These are phyloP conservation scores for Drosophila formosana DNA, from an alignment of 2,888 invertebrate genomes.

Conservation along the genomic window DNA sequence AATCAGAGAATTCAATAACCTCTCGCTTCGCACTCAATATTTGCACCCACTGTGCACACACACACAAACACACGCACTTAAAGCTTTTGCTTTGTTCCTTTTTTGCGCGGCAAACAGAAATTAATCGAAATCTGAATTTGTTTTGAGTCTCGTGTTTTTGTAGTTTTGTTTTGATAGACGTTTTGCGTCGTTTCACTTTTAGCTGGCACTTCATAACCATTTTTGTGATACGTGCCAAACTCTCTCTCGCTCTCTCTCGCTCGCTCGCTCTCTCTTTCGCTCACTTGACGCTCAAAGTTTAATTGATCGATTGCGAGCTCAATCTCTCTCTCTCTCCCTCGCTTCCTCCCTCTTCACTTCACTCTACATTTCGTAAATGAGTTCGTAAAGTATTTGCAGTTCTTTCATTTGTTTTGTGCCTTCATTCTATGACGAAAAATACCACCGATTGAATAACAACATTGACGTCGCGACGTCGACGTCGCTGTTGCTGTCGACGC, in stretches of 20 bases:
- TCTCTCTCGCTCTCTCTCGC: background rate
- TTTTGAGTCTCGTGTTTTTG: conserved; percentile 40
- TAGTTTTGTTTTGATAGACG: conserved; percentile 62
- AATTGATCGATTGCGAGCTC: conserved; percentile 16
- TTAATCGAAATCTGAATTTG: conserved; percentile 22
- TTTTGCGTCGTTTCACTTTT: conserved; percentile 43
- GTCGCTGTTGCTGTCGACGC: background rate
- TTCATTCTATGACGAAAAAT: conserved; percentile 12
- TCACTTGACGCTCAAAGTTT: conserved; percentile 15
- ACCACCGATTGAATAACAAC: conserved; percentile 64
- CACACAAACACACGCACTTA: background rate
- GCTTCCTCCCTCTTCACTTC: background rate
- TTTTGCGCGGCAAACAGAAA: conserved; percentile 38
- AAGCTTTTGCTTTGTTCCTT: conserved; percentile 13
- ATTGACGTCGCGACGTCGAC: conserved; percentile 15
- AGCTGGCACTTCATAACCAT: conserved; percentile 34
- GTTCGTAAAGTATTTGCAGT: conserved; percentile 7
- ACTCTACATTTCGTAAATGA: conserved; percentile 14
- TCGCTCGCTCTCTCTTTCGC: conserved; percentile 6
- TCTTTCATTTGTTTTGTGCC: conserved; percentile 7
- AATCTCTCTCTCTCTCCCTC: conserved; percentile 23
- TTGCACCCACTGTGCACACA: background rate
- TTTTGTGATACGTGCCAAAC: conserved; percentile 21
- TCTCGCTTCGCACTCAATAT: conserved; percentile 5
- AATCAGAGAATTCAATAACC: conserved; percentile 23